Evolutionary conservation across 1,140 invertebrate genomes (phyloP).

Genomic region (Homarus americanus): DNA sequence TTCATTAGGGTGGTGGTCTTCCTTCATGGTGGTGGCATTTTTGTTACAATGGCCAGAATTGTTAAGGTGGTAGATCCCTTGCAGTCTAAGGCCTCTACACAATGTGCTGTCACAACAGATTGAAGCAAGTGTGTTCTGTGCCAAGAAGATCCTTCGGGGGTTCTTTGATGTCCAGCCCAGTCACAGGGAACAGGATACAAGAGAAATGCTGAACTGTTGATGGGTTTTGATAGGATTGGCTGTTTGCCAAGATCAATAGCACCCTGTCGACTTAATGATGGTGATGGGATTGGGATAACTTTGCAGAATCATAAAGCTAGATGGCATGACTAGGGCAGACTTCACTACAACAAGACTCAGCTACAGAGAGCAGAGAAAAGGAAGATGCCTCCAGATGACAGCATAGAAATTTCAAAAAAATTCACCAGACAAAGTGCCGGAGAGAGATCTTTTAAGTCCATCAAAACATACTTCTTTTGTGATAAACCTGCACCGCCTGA

Average conservation of each 20-base stretch:
- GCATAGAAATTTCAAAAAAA: conserved; percentile 9
- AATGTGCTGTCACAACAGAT: conserved; percentile 14
- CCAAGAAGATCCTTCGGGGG: not conserved
- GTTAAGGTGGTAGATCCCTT: not conserved
- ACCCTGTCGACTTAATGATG: conserved; percentile 14
- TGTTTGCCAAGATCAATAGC: conserved; percentile 9
- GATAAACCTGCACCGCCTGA: conserved; percentile 45
- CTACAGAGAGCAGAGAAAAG: conserved; percentile 3
- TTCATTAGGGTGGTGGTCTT: not conserved
- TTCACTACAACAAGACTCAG: conserved; percentile 34
- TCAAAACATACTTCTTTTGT: no score
- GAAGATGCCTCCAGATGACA: not conserved
- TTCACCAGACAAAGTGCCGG: not conserved
- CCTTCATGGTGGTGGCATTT: not conserved
- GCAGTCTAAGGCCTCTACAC: not conserved
- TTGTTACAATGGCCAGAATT: not conserved
- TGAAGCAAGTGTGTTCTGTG: not conserved
- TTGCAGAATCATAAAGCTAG: conserved; percentile 30
- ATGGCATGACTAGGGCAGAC: conserved; percentile 12
- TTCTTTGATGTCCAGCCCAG: not conserved
- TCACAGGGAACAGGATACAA: conserved; percentile 12
- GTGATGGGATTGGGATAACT: conserved; percentile 12
- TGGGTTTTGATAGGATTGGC: conserved; percentile 2
- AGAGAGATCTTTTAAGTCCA: no score
- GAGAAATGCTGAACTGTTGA: not conserved